Evolutionary conservation across 2,113 vertebrate species (phyloP), one percentile per base, ranked within the genome.

Genomic region (Tricholaema leucomelas): DNA sequence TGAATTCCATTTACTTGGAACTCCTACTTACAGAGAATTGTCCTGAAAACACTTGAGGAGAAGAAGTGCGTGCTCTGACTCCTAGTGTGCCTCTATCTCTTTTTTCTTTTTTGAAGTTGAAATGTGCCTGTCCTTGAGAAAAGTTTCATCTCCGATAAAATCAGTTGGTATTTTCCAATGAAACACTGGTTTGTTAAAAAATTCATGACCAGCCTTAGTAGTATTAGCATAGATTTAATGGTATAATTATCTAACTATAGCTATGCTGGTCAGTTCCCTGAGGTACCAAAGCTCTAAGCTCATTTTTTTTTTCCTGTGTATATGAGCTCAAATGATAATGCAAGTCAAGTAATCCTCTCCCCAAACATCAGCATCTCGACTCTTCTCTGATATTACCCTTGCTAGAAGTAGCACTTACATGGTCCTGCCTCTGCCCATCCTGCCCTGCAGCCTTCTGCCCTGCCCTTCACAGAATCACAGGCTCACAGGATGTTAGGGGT

Each of bases 201-300:
- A 94, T 92, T 95, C 56, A 90, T 91, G 76, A 91, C 73, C 69
- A 94, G 80, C 54, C 76, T 86, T 96, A 64, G 82, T 88, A 78
- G 85, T 86, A 94, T 93, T 95, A 96, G 88, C 87, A 96, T 87
- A 85, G 92, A 88, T 96, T 87, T 96, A 92, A 96, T 94, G 94
- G 94, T 78, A 61, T 90, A 95, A 95, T 96, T 95, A 95, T 94
- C 92, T 94, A 90, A 93, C 93, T 87, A 87, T 70, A 85, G 93
- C 89, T 92, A 77, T 81, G 90, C 94, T 90, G 92, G 92, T 92
- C 94, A 94, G 91, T 95, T 95, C 92, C 94, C 94, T 82, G 81
- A 87, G 94, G 88, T 95, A 95, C 63, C 48, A 75, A 92, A 90
- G 83, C 92, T 95, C 88, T 82, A 64, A 94, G 73, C 81, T 95